Evolutionary conservation across 2,113 vertebrate genomes (phyloP).

Genomic region (Seriola dumerili): DNA sequence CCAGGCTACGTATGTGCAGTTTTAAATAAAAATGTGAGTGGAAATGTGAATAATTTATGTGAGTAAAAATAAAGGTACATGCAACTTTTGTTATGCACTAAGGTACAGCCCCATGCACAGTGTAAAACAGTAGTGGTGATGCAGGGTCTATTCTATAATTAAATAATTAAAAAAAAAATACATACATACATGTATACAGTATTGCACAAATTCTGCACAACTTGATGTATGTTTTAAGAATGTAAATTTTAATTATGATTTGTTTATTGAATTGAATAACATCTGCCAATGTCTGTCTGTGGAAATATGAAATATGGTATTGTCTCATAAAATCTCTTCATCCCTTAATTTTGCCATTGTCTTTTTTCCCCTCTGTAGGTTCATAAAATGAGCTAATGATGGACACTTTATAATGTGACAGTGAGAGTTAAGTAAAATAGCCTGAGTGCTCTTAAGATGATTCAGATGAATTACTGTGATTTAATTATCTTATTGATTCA

Average conservation of each 20-base stretch:
- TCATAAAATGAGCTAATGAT: background rate
- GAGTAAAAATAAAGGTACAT: slow-evolving; percentile 48
- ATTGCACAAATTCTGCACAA: slow-evolving; percentile 75
- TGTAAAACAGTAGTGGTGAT: slow-evolving; percentile 40
- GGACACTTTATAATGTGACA: background rate
- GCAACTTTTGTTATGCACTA: slow-evolving; percentile 64
- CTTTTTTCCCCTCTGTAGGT: slow-evolving; percentile 42
- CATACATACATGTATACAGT: slow-evolving; percentile 56
- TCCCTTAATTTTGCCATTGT: slow-evolving; percentile 63
- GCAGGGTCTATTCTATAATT: slow-evolving; percentile 46
- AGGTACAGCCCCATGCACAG: slow-evolving; percentile 44
- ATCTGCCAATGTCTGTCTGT: slow-evolving; percentile 68
- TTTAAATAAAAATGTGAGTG: slow-evolving; percentile 48
- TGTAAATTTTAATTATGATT: slow-evolving; percentile 65
- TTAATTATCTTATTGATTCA: background rate
- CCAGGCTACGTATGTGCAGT: slow-evolving; percentile 24
- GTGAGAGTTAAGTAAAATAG: background rate
- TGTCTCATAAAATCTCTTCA: slow-evolving; percentile 71
- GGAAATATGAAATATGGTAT: slow-evolving; percentile 66
- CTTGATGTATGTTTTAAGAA: slow-evolving; percentile 69
- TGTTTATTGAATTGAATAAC: slow-evolving; percentile 65
- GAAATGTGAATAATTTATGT: slow-evolving; percentile 56
- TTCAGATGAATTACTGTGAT: background rate
- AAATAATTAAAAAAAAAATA: slow-evolving; percentile 26
- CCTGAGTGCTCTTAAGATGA: background rate